Percentiles rank a stretch among this genome's conserved stretches.
phyloP scores from a whole-genome alignment of 2,113 vertebrate species.

The Aldabrachelys gigantea region DNA sequence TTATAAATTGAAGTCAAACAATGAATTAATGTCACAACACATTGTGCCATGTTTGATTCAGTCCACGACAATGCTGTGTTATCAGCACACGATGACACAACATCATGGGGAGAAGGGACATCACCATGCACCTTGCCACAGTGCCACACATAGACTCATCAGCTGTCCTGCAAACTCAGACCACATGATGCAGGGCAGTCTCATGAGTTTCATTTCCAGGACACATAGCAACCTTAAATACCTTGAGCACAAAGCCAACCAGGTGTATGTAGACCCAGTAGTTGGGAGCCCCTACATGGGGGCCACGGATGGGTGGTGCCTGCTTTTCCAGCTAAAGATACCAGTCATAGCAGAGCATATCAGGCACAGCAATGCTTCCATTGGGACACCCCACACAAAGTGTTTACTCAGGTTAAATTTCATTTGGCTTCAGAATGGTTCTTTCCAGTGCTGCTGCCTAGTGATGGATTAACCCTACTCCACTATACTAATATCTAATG shows the following conservation, averaged over 20 bases:
- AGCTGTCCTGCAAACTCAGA: not conserved
- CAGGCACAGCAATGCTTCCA: not conserved
- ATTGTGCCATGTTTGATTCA: not conserved
- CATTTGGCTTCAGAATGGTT: no score
- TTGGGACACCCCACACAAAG: not conserved
- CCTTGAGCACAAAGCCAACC: not conserved
- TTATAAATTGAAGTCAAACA: not conserved
- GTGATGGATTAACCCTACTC: not conserved
- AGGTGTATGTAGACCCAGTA: not conserved
- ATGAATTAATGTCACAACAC: not conserved
- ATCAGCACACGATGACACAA: not conserved
- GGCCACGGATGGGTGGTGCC: not conserved
- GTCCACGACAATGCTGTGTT: not conserved
- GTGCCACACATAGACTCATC: not conserved
- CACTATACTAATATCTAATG: not conserved
- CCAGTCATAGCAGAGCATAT: not conserved
- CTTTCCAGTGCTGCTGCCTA: no score
- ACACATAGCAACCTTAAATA: not conserved
- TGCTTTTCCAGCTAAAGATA: not conserved
- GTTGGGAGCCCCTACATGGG: not conserved
- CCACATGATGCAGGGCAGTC: not conserved
- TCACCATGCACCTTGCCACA: not conserved
- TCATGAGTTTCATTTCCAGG: not conserved
- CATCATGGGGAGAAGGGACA: not conserved
- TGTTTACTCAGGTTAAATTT: not conserved